These are phyloP conservation scores for Scomberomorus guttatus DNA, from an alignment of 2,797 vertebrate species.

Conservation along the genomic window DNA sequence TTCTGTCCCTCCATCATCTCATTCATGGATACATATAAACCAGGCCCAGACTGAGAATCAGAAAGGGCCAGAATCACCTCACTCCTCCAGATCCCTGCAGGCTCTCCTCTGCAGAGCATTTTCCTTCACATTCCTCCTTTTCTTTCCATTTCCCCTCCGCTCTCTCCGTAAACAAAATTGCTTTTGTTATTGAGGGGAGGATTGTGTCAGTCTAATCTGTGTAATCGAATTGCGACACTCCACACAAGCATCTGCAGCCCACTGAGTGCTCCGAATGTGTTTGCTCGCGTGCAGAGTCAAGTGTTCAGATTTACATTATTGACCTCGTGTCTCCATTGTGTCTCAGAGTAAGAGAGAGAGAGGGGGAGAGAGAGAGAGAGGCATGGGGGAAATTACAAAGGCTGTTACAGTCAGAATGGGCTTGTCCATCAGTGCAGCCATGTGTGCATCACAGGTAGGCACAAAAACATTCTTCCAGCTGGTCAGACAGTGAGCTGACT, in stretches of 20 bases:
- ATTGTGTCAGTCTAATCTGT: conserved; percentile 67
- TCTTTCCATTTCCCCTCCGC: conserved; percentile 45
- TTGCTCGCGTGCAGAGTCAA: conserved; percentile 33
- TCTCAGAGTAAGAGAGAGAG: conserved; percentile 3
- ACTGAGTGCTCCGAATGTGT: conserved; percentile 20
- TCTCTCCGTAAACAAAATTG: conserved; percentile 43
- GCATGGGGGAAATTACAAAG: conserved; percentile 31
- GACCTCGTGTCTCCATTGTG: conserved; percentile 36
- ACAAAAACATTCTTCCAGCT: not conserved
- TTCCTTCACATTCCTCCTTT: conserved; percentile 27
- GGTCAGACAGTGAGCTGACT: not conserved
- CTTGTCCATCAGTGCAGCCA: conserved; percentile 36
- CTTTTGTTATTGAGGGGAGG: conserved; percentile 66
- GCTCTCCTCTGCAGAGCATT: not conserved
- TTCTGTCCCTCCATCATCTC: not conserved
- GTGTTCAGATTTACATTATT: conserved; percentile 57
- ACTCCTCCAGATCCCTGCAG: not conserved
- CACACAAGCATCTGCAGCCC: conserved; percentile 38
- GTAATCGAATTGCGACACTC: conserved; percentile 66
- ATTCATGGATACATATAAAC: not conserved
- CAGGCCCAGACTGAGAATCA: not conserved
- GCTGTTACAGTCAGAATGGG: conserved; percentile 36
- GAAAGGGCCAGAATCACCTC: not conserved
- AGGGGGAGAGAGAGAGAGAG: not conserved
- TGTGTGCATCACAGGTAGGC: conserved; percentile 16